These are phyloP conservation scores for Phallusia fumigata DNA, from an alignment of 23 tunicate species.

Conservation along the genomic window DNA sequence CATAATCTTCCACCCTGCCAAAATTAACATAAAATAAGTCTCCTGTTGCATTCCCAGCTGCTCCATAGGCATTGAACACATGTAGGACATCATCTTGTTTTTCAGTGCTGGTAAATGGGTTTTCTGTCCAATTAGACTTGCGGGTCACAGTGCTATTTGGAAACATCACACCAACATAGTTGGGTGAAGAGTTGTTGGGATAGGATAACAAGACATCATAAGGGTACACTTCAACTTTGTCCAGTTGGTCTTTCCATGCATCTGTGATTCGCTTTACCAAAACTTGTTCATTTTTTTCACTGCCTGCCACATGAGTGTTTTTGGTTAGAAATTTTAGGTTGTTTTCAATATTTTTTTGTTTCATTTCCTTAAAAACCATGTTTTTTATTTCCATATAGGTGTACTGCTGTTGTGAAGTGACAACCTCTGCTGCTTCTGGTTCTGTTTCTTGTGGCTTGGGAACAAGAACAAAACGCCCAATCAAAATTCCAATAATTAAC, in stretches of 20 bases:
- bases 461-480: not conserved
- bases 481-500: not conserved
- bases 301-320: constrained; percentile 79
- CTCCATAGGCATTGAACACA: constrained; percentile 66
- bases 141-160: constrained; percentile 44
- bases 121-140: constrained; percentile 52
- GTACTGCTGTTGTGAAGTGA: not conserved
- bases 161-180: constrained; percentile 50
- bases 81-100: constrained; percentile 36
- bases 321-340: constrained; percentile 44
- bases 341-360: constrained; percentile 41
- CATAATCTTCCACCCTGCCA: constrained; percentile 84
- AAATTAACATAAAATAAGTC: constrained; percentile 88
- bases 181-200: constrained; percentile 65
- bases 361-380: constrained; percentile 34
- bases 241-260: constrained; percentile 46
- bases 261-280: constrained; percentile 44
- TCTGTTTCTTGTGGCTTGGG: not conserved
- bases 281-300: constrained; percentile 51
- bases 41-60: constrained; percentile 71
- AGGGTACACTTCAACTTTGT: constrained; percentile 67
- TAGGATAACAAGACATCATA: constrained; percentile 74
- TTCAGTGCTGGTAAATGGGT: constrained; percentile 39
- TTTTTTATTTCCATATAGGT: constrained; percentile 9
- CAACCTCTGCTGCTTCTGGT: not conserved